Percentiles rank a stretch among this genome's conserved stretches.
Evolutionary conservation across 1,140 invertebrate species (phyloP).

Genomic region (Temnothorax nylanderi): DNA sequence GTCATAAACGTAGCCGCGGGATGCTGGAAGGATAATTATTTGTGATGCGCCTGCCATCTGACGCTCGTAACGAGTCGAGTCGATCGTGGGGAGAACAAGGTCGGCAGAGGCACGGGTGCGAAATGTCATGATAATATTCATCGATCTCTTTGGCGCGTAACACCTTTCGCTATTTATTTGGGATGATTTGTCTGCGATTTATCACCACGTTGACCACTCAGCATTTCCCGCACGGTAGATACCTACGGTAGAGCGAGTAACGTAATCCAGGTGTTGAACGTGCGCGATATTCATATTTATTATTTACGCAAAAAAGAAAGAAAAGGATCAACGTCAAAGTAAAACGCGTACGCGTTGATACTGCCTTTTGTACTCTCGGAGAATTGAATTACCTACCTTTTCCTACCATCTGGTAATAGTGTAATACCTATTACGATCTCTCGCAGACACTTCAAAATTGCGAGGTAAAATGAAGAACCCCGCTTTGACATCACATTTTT

Average conservation of each 20-base stretch:
- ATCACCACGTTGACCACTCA: conserved; percentile 41
- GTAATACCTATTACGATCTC: not conserved
- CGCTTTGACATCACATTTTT: conserved; percentile 21
- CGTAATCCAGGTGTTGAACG: conserved; percentile 36
- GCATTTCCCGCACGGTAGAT: not conserved
- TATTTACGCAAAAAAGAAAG: not conserved
- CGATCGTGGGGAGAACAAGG: conserved; percentile 39
- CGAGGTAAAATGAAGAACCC: not conserved
- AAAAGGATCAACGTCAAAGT: not conserved
- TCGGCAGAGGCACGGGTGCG: conserved; percentile 55
- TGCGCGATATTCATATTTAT: not conserved
- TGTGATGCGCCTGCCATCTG: conserved; percentile 59
- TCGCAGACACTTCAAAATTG: not conserved
- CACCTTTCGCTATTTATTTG: conserved; percentile 51
- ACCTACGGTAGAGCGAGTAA: not conserved
- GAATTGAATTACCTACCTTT: not conserved
- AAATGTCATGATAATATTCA: conserved; percentile 63
- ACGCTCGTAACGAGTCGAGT: conserved; percentile 55
- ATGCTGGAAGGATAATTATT: conserved; percentile 64
- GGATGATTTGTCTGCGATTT: conserved; percentile 57
- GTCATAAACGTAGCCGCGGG: conserved; percentile 54
- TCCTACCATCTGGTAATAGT: not conserved
- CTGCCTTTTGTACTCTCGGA: not conserved
- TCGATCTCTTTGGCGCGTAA: conserved; percentile 51
- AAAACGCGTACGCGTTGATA: not conserved